These are phyloP conservation scores for Simalia tracyae DNA, from an alignment of 2,797 vertebrate species.

Conservation along the genomic window DNA sequence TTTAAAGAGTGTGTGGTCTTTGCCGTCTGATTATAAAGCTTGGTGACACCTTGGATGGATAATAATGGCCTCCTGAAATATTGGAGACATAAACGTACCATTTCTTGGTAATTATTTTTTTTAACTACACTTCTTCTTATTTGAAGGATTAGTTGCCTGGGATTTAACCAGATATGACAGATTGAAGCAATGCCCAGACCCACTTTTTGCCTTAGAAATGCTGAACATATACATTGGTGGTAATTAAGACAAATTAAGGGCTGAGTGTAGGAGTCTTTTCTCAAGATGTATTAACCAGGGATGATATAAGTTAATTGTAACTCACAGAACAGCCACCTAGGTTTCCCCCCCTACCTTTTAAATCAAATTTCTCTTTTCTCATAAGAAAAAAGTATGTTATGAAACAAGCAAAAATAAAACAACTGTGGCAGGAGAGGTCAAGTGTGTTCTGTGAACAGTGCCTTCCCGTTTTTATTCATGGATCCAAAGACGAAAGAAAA, in stretches of 20 bases:
- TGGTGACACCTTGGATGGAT: slow-evolving; percentile 42
- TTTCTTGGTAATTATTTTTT: slow-evolving; percentile 10
- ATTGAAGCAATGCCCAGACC: not conserved
- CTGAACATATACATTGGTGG: slow-evolving; percentile 48
- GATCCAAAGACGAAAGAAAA: slow-evolving; percentile 26
- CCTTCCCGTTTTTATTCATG: slow-evolving; percentile 52
- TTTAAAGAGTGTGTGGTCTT: slow-evolving; percentile 37
- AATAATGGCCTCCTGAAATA: not conserved
- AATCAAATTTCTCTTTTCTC: slow-evolving; percentile 8
- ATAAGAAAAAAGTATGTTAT: not conserved
- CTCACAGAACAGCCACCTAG: slow-evolving; percentile 41
- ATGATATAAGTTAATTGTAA: slow-evolving; percentile 53
- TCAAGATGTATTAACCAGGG: slow-evolving; percentile 37
- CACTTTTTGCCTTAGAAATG: slow-evolving; percentile 44
- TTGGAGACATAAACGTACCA: slow-evolving; percentile 27
- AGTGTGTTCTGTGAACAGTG: slow-evolving; percentile 16
- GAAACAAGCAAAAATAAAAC: slow-evolving; percentile 39
- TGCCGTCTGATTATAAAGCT: slow-evolving; percentile 19
- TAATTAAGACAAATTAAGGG: slow-evolving; percentile 60
- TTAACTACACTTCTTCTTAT: slow-evolving; percentile 9
- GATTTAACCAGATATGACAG: slow-evolving; percentile 20
- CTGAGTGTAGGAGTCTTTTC: slow-evolving; percentile 55
- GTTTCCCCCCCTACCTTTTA: not conserved
- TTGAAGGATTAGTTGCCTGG: slow-evolving; percentile 30
- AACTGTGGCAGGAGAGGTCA: slow-evolving; percentile 49